phyloP scores from a whole-genome alignment of 2,797 vertebrate genomes.

The Chromobotia macracanthus region DNA sequence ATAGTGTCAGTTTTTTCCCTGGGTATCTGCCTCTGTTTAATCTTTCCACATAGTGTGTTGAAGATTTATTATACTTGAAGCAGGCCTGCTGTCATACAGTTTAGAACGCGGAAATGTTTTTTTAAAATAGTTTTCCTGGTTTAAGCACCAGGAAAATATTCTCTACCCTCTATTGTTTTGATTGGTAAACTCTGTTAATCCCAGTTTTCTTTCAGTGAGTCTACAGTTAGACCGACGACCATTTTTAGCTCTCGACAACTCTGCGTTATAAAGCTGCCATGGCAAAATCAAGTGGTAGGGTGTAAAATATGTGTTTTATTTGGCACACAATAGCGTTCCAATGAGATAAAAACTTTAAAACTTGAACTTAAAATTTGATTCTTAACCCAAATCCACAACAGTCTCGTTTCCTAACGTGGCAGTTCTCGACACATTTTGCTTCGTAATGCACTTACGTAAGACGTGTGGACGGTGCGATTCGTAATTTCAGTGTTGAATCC shows the following conservation, averaged over 20 bases:
- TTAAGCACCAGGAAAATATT: slow-evolving; percentile 3
- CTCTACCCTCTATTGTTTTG: slow-evolving; percentile 18
- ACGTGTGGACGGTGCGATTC: slow-evolving; percentile 9
- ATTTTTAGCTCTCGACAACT: no score
- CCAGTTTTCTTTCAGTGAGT: not conserved
- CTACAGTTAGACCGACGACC: not conserved
- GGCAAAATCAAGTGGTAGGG: not conserved
- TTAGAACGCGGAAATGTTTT: not conserved
- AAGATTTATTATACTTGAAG: not conserved
- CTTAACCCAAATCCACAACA: not conserved
- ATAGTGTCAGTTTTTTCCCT: no score
- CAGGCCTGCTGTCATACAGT: not conserved
- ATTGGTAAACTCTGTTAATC: slow-evolving; percentile 33
- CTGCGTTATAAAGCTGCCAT: not conserved
- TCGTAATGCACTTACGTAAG: slow-evolving; percentile 24
- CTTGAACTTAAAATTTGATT: not conserved
- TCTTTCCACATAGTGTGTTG: not conserved
- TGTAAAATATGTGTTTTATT: not conserved
- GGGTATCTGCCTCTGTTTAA: not conserved
- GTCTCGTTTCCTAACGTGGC: not conserved
- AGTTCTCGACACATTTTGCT: not conserved
- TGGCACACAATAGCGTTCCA: not conserved
- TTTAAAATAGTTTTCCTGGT: not conserved
- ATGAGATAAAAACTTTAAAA: not conserved
- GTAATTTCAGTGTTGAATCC: slow-evolving; percentile 25